Conservation (phyloP, 2,797 vertebrate species). For the Peromyscus nudipes region DNA sequence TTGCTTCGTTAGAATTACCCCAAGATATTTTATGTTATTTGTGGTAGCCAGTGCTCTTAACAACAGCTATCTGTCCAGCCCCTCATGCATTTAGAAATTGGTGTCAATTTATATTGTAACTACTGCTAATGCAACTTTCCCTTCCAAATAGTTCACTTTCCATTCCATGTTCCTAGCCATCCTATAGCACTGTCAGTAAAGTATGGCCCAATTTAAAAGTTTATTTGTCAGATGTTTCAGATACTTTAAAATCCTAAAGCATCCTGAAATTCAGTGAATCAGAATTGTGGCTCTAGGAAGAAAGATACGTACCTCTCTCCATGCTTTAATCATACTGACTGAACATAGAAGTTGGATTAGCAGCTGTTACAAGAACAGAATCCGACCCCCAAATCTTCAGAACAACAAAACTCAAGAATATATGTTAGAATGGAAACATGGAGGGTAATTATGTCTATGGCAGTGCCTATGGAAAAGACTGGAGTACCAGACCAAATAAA, state of each 20-base stretch:
- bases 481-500: background rate
- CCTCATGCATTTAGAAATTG: conserved; percentile 29
- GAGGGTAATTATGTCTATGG: background rate
- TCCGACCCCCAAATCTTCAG: conserved; percentile 39
- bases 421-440: background rate
- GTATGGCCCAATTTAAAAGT: conserved; percentile 1
- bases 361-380: background rate
- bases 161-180: background rate
- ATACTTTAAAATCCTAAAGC: conserved; percentile 53
- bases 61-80: background rate
- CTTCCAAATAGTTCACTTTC: conserved; percentile 40
- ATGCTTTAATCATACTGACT: conserved; percentile 46
- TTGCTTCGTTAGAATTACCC: too few species aligned
- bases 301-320: conserved; percentile 16
- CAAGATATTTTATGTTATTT: too few species aligned
- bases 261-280: conserved; percentile 37
- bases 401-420: conserved; percentile 28
- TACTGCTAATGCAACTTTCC: background rate
- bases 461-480: background rate
- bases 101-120: conserved; percentile 11
- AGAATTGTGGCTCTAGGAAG: conserved; percentile 5
- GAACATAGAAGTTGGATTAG: conserved; percentile 25
- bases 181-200: background rate
- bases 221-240: conserved; percentile 46
- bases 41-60: background rate